Percentiles rank a stretch among this genome's conserved stretches.
Evolutionary conservation across 2,113 vertebrate genomes (phyloP).

Genomic region (Manacus vitellinus): DNA sequence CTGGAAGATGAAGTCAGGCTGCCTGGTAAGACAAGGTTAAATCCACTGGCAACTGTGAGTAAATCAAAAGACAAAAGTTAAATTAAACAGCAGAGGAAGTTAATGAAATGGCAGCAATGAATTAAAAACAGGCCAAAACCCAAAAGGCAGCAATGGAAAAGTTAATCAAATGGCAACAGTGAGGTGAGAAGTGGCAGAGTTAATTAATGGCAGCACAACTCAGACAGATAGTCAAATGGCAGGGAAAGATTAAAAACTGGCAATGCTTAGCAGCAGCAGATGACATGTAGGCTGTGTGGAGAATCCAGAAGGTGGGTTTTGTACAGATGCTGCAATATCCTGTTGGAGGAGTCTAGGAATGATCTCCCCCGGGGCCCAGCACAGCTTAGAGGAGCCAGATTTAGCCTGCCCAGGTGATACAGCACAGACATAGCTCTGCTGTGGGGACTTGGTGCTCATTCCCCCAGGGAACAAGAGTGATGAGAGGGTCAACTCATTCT

Average conservation of each 20-base stretch:
- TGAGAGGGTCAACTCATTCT: background rate
- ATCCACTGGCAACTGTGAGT: background rate
- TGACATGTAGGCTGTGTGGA: background rate
- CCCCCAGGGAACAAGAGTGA: background rate
- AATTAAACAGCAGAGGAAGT: slow-evolving; percentile 7
- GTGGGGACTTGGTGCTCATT: background rate
- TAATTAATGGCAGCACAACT: slow-evolving; percentile 41
- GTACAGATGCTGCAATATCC: background rate
- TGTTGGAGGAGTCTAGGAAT: background rate
- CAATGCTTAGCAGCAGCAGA: background rate
- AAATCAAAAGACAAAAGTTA: slow-evolving; percentile 35
- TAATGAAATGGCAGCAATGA: slow-evolving; percentile 44
- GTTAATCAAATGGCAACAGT: slow-evolving; percentile 37
- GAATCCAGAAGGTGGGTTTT: background rate
- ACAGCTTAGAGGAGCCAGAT: background rate
- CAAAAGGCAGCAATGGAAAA: slow-evolving; percentile 8
- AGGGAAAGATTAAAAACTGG: slow-evolving; percentile 24
- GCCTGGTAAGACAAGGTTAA: background rate
- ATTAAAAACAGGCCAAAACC: slow-evolving; percentile 14
- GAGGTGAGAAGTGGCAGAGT: slow-evolving; percentile 32
- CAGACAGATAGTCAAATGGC: background rate
- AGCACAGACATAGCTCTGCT: background rate
- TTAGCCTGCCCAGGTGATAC: background rate
- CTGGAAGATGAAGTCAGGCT: background rate
- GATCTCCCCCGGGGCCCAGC: background rate